A percentile compares a stretch with the other conserved stretches of the same genome.
These are phyloP conservation scores for Crotalus helleri DNA, from an alignment of 2,113 vertebrate species.

Conservation along the genomic window DNA sequence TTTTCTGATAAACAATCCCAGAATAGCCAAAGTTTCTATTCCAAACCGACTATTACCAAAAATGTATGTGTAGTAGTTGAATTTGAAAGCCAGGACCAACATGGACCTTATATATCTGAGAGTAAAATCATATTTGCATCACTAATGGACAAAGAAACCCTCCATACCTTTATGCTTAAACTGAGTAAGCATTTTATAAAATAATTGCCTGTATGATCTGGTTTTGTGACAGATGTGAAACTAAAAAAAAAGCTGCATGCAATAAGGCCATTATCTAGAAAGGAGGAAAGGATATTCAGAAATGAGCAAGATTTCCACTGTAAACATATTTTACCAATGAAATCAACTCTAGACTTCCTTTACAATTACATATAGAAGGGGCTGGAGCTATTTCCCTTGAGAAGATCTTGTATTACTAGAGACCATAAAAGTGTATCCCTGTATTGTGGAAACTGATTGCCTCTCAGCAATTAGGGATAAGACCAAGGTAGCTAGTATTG, in stretches of 20 bases:
- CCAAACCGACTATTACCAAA: no score
- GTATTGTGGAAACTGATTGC: neutral
- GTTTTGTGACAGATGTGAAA: neutral
- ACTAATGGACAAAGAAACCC: neutral
- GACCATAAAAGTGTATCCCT: neutral
- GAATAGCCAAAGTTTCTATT: no score
- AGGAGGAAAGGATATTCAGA: neutral
- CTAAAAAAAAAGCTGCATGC: neutral
- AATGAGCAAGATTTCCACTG: neutral
- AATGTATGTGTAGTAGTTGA: no score
- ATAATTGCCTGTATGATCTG: neutral
- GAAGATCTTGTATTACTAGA: neutral
- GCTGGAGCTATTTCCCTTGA: neutral
- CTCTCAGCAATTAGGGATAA: neutral
- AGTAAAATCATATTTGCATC: no score
- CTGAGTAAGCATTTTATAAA: neutral
- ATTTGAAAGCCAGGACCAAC: neutral
- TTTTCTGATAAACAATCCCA: no score
- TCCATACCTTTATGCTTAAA: neutral
- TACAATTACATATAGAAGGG: neutral
- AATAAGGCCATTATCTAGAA: neutral
- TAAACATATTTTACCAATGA: neutral
- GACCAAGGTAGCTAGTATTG: neutral
- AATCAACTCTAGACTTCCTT: neutral
- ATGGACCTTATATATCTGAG: no score